Evolutionary conservation across 2,888 invertebrate genomes (phyloP).

Genomic region (Agrochola macilenta): DNA sequence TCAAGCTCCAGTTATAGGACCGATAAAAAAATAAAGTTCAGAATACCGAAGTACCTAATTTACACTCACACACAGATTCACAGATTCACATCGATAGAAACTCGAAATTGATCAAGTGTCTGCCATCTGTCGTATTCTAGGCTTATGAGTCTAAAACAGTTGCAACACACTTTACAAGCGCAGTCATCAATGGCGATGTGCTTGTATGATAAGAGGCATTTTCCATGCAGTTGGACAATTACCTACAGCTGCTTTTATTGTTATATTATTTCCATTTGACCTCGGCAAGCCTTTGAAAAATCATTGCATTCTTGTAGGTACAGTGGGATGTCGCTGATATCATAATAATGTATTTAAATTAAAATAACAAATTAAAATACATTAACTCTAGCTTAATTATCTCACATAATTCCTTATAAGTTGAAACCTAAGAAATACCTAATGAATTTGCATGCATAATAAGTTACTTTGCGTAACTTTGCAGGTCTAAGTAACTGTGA

Average conservation of each 20-base stretch:
- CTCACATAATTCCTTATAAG: conserved; percentile 54
- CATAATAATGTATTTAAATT: conserved; percentile 46
- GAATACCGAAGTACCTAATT: too few species aligned
- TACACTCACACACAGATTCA: not conserved
- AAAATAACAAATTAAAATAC: conserved; percentile 38
- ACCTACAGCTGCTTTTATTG: conserved; percentile 27
- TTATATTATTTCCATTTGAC: conserved; percentile 25
- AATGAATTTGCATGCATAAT: conserved; percentile 70
- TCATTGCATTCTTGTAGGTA: conserved; percentile 26
- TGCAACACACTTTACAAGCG: not conserved
- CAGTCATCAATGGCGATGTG: conserved; percentile 1
- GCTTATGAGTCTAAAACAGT: not conserved
- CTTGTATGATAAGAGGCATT: conserved; percentile 1
- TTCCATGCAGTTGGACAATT: conserved; percentile 26
- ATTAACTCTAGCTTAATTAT: conserved; percentile 40
- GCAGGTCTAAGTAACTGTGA: not conserved
- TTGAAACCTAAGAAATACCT: conserved; percentile 49
- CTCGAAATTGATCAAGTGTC: not conserved
- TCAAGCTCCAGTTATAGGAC: not conserved
- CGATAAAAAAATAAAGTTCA: not conserved
- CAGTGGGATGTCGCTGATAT: conserved; percentile 4
- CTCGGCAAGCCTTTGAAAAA: conserved; percentile 39
- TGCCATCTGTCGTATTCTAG: too few species aligned
- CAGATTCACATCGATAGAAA: not conserved
- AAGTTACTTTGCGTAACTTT: conserved; percentile 62